A percentile compares a stretch with the other conserved stretches of the same genome.
Evolutionary conservation across 2,888 invertebrate genomes (phyloP).

Genomic region (Reticulitermes lucifugus): DNA sequence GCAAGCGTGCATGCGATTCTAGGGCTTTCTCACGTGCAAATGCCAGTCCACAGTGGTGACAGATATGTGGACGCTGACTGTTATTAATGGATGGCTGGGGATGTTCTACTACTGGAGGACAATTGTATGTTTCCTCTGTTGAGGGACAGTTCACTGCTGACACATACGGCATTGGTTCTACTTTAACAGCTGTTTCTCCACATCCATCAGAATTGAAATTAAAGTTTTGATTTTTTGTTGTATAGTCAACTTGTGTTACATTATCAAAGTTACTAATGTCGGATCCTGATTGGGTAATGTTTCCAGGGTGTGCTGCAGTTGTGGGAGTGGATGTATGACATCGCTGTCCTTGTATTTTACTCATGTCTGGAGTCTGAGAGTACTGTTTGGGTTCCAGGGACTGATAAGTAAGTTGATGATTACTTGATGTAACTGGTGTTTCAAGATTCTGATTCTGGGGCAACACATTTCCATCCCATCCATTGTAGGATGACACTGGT

Average conservation of each 20-base stretch:
- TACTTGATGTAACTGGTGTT: not conserved
- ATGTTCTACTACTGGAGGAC: not conserved
- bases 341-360: not conserved
- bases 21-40: slow-evolving; percentile 86
- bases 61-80: slow-evolving; percentile 83
- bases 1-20: slow-evolving; percentile 80
- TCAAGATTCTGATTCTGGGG: not conserved
- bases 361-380: not conserved
- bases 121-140: slow-evolving; percentile 20
- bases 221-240: not conserved
- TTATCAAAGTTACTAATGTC: not conserved
- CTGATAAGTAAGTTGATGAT: not conserved
- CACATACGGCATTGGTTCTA: not conserved
- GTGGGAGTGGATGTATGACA: not conserved
- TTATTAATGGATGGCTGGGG: slow-evolving; percentile 70
- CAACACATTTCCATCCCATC: slow-evolving; percentile 13
- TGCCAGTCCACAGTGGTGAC: slow-evolving; percentile 79
- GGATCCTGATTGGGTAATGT: not conserved
- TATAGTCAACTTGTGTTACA: not conserved
- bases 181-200: slow-evolving; percentile 12
- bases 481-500: not conserved
- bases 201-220: slow-evolving; percentile 12
- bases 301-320: not conserved
- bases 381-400: not conserved
- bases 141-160: not conserved